Base-by-base conservation (phyloP, 1,140 invertebrate genomes). In the Pseudomyrmex cubaensis region DNA sequence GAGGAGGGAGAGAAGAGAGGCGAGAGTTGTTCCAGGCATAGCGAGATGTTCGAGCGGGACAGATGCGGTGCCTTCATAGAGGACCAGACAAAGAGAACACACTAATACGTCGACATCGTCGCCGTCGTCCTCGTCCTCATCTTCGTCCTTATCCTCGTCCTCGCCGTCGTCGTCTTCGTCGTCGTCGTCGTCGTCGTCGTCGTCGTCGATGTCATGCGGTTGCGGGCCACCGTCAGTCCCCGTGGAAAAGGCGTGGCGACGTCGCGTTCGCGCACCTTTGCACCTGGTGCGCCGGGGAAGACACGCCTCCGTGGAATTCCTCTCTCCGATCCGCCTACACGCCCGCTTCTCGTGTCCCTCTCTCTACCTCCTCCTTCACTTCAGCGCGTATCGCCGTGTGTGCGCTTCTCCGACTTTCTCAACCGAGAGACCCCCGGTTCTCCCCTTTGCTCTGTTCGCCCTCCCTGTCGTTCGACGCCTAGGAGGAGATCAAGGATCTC, bases 201-300 rank as follows among this genome's bases (percentile, higher is more conserved):
- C 57, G 62, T 52, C 61, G 82, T 88, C 73, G 90, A 86, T 77
- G 85, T 89, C 78, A 87, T 66, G 75, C 80, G 75, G 88, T 86
- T 82, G 64, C 83, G 75, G 72, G 69, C 83, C 76, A 82, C 83
- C 62, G 83, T 87, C 84, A 66, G 44, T 35, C 35, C 67, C 82
- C 76, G 87, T 89, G 67, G 87, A 87, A 93, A 93, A 94, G 93
- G 93, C 93, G 93, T 93, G 92, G 93, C 92, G 90, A 90, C 87
- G 88, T 92, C 90, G 90, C 91, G 92, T 91, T 86, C 92, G 93
- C 93, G 92, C 93, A 94, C 93, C 93, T 94, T 94, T 90, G 91
- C 93, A 94, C 93, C 93, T 94, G 93, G 89, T 91, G 90, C 90
- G 90, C 91, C 87, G 90, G 88, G 88, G 90, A 90, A 91, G 93